These are phyloP conservation scores for Scomberomorus guttatus DNA, from an alignment of 2,797 vertebrate genomes.

Conservation along the genomic window DNA sequence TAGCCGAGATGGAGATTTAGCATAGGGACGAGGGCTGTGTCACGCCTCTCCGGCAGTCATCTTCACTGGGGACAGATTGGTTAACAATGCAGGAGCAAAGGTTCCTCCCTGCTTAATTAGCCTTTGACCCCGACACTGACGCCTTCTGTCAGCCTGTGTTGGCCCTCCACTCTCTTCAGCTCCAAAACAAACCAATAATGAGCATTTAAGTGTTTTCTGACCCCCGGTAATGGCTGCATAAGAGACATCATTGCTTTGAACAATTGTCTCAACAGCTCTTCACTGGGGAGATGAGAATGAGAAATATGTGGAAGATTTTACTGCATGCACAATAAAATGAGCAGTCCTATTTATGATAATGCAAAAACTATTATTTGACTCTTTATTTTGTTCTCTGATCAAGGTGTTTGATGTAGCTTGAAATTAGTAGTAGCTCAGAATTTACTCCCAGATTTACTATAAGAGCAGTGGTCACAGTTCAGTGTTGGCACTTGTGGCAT, in stretches of 20 bases:
- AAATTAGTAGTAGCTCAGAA: conserved; percentile 45
- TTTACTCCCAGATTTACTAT: not conserved
- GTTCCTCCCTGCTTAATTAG: conserved; percentile 88
- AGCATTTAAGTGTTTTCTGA: conserved; percentile 74
- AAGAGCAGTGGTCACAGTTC: conserved; percentile 10
- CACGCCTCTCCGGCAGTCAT: conserved; percentile 76
- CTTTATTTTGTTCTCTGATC: conserved; percentile 39
- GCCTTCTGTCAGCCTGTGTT: conserved; percentile 80
- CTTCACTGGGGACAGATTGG: conserved; percentile 85
- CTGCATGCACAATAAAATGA: conserved; percentile 13
- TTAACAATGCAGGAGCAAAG: conserved; percentile 87
- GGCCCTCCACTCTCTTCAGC: conserved; percentile 50
- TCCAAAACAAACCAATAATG: conserved; percentile 77
- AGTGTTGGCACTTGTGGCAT: conserved; percentile 10
- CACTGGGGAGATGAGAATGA: conserved; percentile 11
- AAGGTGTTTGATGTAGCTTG: conserved; percentile 64
- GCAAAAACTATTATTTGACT: conserved; percentile 53
- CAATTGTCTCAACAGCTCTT: conserved; percentile 44
- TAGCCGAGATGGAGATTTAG: conserved; percentile 83
- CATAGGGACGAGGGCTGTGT: conserved; percentile 60
- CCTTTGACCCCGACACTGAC: conserved; percentile 86
- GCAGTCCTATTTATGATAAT: conserved; percentile 38
- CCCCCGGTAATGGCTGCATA: conserved; percentile 42
- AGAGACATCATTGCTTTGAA: conserved; percentile 52
- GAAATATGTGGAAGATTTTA: conserved; percentile 45